phyloP scores from a whole-genome alignment of 2,113 vertebrate genomes.

The Oryzias melastigma region DNA sequence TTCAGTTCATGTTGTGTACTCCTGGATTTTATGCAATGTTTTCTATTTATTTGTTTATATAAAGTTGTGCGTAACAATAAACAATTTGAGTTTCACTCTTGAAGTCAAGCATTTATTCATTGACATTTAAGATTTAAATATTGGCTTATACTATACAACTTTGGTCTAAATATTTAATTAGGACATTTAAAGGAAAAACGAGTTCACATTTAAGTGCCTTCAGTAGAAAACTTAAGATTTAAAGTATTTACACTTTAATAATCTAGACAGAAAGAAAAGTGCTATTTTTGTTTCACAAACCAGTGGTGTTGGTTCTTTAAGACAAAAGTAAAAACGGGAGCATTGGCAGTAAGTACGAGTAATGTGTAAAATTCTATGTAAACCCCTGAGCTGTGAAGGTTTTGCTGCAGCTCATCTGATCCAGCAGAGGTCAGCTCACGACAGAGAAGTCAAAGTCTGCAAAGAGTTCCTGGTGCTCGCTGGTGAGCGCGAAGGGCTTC shows the following conservation, averaged over 20 bases:
- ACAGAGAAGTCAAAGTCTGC: constrained; percentile 87
- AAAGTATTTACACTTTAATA: constrained; percentile 32
- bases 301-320: not conserved
- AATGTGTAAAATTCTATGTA: no score
- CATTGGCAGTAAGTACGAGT: no score
- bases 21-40: constrained; percentile 48
- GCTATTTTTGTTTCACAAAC: not conserved
- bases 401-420: not conserved
- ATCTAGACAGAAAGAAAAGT: constrained; percentile 1
- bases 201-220: not conserved
- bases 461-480: constrained; percentile 82
- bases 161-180: not conserved
- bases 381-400: not conserved
- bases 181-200: not conserved
- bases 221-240: constrained; percentile 7
- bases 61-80: constrained; percentile 51
- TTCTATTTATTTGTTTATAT: constrained; percentile 45
- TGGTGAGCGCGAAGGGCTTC: constrained; percentile 60
- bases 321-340: not conserved
- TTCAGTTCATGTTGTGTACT: constrained; percentile 31
- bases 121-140: constrained; percentile 43
- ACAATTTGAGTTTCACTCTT: constrained; percentile 52
- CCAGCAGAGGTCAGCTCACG: constrained; percentile 36
- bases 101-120: constrained; percentile 45
- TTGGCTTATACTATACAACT: not conserved